Evolutionary conservation across 2,888 invertebrate species (phyloP), one percentile per base, ranked within the genome.

Genomic region (Phengaris arion): DNA sequence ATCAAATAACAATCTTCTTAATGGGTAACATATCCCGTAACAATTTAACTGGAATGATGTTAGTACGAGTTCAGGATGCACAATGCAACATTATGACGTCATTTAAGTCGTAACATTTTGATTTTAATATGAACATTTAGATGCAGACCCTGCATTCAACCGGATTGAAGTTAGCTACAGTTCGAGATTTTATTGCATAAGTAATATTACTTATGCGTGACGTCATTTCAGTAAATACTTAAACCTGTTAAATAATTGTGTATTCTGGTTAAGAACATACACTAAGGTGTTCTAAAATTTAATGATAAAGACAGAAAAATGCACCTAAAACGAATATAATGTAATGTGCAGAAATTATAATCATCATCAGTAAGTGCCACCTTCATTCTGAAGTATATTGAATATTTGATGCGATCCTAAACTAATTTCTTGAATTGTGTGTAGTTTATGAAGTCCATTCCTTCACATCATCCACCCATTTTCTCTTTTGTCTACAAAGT

Each of bases 21-120:
- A 15, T 59, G 5, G 6, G 35, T 64, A 22, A 64, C 15, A 64
- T 64, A 22, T 64, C 35, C 59, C 22, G 5, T 12, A 45, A 64
- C 64, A 6, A 35, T 45, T 74, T 76, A 55, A 76, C 51, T 55
- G 48, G 51, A 59, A 64, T 51, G 64, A 74, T 55, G 55, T 72
- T n/a, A 46, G 54, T 74, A 54, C 48, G 35, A 73, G 68, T 68
- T 64, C 64, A 7, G 64, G 35, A 64, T 64, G 64, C 64, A 64
- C 64, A 64, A 64, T 64, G 64, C 6, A 8, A 12, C 52, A 52
- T 10, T 52, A 64, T 64, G 64, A 64, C 64, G 45, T 64, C 35
- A 45, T 64, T 45, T 45, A 45, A 64, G 12, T 35, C 64, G 64
- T 64, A 64, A 64, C 45, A 64, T 64, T 64, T 35, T 64, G 64